Conservation (phyloP, 2,113 vertebrate species). For the Campylomormyrus tamandua region DNA sequence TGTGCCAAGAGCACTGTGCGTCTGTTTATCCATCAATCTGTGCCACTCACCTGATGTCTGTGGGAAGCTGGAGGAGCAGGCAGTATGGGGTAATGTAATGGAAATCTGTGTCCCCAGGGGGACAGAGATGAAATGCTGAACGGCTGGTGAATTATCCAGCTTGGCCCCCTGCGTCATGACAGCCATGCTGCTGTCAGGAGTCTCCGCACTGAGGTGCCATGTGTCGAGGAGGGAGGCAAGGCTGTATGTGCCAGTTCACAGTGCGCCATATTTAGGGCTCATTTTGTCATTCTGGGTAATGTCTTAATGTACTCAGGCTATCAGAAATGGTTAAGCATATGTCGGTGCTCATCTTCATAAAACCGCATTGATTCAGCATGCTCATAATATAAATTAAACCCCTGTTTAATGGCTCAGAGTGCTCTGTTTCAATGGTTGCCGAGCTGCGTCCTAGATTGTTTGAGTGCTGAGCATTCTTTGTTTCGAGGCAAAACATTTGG, state of each 20-base stretch:
- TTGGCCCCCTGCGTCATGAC: background rate
- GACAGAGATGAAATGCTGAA: constrained; percentile 18
- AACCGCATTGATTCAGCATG: background rate
- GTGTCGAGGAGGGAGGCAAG: background rate
- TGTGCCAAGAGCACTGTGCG: background rate
- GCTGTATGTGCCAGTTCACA: background rate
- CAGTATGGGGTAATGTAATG: constrained; percentile 17
- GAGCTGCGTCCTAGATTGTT: background rate
- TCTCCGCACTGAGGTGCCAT: background rate
- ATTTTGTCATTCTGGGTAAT: background rate
- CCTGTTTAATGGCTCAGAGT: background rate
- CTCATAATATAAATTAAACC: background rate
- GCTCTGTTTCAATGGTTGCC: background rate
- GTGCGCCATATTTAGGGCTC: background rate
- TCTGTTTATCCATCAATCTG: constrained; percentile 1
- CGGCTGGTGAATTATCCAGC: constrained; percentile 18
- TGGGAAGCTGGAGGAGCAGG: background rate
- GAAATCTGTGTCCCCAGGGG: constrained; percentile 14
- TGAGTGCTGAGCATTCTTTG: background rate
- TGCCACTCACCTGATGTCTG: constrained; percentile 11
- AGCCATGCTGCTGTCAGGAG: background rate
- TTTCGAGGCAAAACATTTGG: background rate
- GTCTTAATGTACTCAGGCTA: background rate
- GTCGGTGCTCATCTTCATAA: background rate
- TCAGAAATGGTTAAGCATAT: background rate